A percentile compares a stretch with the other conserved stretches of the same genome.
Conservation (phyloP, 2,113 vertebrate species). For the Engystomops pustulosus region DNA sequence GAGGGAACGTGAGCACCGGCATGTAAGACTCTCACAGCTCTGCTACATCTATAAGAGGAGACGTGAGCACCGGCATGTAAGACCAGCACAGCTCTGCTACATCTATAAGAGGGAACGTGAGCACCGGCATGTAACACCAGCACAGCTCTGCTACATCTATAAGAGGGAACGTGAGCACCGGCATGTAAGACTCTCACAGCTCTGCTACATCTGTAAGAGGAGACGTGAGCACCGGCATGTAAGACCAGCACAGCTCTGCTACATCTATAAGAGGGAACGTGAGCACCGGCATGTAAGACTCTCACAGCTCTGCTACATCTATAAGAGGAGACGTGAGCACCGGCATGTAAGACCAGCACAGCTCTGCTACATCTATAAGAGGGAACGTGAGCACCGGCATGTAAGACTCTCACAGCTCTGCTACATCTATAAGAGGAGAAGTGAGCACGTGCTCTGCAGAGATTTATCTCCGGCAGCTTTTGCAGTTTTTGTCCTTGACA, state of each 20-base stretch:
- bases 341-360: neutral
- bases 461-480: neutral
- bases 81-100: neutral
- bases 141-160: too few relatives aligned
- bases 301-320: neutral
- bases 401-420: neutral
- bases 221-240: too few relatives aligned
- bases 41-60: too few relatives aligned
- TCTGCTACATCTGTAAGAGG: neutral
- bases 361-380: too few relatives aligned
- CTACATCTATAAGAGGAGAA: too few relatives aligned
- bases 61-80: neutral
- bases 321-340: too few relatives aligned
- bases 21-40: neutral
- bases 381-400: neutral
- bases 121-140: neutral
- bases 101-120: too few relatives aligned
- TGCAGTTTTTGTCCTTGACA: slow-evolving; percentile 1
- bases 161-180: neutral
- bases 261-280: too few relatives aligned
- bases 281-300: neutral
- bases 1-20: too few relatives aligned
- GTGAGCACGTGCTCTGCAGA: neutral
- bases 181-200: neutral
- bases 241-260: too few relatives aligned